Evolutionary conservation across 2,797 vertebrate genomes (phyloP).

Genomic region (Galago senegalensis): DNA sequence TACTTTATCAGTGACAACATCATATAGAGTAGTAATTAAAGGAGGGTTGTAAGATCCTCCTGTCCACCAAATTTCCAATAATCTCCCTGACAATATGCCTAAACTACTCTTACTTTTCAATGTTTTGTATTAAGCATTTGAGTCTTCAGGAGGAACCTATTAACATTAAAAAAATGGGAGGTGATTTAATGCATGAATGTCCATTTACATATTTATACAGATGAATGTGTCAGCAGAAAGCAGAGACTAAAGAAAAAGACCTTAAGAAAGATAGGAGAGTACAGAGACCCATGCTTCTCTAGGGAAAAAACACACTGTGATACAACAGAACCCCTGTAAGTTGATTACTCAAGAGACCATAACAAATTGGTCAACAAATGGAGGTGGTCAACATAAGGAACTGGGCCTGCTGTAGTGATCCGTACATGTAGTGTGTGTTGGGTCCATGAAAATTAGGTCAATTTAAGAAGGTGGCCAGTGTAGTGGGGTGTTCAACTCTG

Average conservation of each 20-base stretch:
- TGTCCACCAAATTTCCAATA: neutral
- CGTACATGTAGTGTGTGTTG: too few species aligned
- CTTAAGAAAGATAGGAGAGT: neutral
- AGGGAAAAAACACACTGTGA: neutral
- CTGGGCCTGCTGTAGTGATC: too few species aligned
- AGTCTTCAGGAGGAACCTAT: neutral
- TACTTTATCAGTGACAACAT: neutral
- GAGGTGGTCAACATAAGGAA: too few species aligned
- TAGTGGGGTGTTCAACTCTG: too few species aligned
- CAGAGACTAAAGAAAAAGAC: neutral
- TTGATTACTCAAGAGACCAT: too few species aligned
- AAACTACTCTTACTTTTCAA: slow-evolving; percentile 9
- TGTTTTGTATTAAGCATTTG: neutral
- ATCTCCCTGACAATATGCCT: neutral
- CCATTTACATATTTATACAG: neutral
- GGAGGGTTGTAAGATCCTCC: neutral
- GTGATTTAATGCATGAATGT: neutral
- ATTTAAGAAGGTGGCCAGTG: too few species aligned
- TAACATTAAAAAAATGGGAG: neutral
- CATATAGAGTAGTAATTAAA: neutral
- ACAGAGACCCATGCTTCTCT: neutral
- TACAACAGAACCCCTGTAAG: too few species aligned
- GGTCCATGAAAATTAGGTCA: too few species aligned
- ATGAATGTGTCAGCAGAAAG: neutral
- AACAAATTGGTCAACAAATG: too few species aligned